These are phyloP conservation scores for Bruchidius siliquastri DNA, from an alignment of 2,888 invertebrate genomes.

Conservation along the genomic window DNA sequence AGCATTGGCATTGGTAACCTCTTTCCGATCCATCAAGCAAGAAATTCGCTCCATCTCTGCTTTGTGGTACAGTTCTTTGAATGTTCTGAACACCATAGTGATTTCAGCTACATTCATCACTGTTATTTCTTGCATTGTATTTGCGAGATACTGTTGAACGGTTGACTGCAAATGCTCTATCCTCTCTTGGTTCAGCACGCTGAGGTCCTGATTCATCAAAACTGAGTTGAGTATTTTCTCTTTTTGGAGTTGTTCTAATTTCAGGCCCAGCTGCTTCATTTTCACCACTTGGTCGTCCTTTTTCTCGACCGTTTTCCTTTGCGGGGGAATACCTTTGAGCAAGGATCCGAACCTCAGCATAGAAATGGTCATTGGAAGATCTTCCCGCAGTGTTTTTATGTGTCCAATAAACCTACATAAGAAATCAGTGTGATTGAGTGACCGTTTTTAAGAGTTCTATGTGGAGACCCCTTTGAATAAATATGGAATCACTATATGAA, in stretches of 20 bases:
- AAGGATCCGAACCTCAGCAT: conserved; percentile 43
- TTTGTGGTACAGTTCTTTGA: conserved; percentile 35
- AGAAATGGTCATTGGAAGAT: conserved; percentile 42
- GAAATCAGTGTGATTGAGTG: background rate
- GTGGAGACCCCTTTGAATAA: background rate
- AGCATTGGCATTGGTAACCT: background rate
- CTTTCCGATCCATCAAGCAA: background rate
- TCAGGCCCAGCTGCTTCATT: background rate
- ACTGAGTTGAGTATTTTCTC: conserved; percentile 41
- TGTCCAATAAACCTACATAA: conserved; percentile 45
- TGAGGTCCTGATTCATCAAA: conserved; percentile 39
- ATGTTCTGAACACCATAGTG: conserved; percentile 37
- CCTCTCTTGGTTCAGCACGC: conserved; percentile 39
- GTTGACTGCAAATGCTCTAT: conserved; percentile 39
- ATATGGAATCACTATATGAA: too few relatives aligned
- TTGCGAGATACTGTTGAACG: conserved; percentile 40
- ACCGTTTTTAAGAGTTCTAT: background rate
- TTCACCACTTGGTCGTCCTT: background rate
- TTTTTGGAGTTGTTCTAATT: conserved; percentile 35
- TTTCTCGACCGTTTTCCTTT: conserved; percentile 10
- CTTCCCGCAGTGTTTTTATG: conserved; percentile 37
- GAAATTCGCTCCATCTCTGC: background rate
- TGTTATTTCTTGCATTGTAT: conserved; percentile 39
- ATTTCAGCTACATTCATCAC: conserved; percentile 42
- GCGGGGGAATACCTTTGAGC: conserved; percentile 32